Evolutionary conservation across 2,113 vertebrate species (phyloP).

Genomic region (Gasterosteus aculeatus): DNA sequence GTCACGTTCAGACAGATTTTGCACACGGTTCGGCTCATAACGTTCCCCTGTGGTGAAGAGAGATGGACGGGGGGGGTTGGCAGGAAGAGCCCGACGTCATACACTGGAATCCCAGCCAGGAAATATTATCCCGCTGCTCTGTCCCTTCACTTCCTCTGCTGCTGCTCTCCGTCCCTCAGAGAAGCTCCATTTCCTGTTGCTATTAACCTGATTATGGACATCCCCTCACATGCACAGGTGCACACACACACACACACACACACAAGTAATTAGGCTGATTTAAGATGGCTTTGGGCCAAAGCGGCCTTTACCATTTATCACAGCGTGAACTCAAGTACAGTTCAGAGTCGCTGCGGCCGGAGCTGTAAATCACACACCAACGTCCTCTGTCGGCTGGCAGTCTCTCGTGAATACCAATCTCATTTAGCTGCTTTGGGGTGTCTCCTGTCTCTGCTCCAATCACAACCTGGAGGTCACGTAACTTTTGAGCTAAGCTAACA

Average conservation of each 20-base stretch:
- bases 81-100: slow-evolving; percentile 39
- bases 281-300: slow-evolving; percentile 69
- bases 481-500: slow-evolving; percentile 46
- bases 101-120: slow-evolving; percentile 40
- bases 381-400: slow-evolving; percentile 22
- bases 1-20: slow-evolving; percentile 40
- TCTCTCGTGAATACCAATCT: slow-evolving; percentile 25
- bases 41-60: slow-evolving; percentile 16
- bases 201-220: slow-evolving; percentile 71
- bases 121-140: slow-evolving; percentile 53
- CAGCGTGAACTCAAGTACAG: slow-evolving; percentile 46
- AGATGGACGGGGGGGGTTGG: not conserved
- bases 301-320: slow-evolving; percentile 66
- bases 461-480: slow-evolving; percentile 41
- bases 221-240: slow-evolving; percentile 49
- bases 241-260: slow-evolving; percentile 27
- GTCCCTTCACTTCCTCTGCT: slow-evolving; percentile 54
- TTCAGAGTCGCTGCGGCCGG: slow-evolving; percentile 37
- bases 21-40: slow-evolving; percentile 12
- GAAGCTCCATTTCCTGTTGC: slow-evolving; percentile 71
- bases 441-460: slow-evolving; percentile 28
- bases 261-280: slow-evolving; percentile 66
- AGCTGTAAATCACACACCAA: slow-evolving; percentile 37
- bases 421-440: slow-evolving; percentile 19
- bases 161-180: slow-evolving; percentile 47